Conservation (phyloP, 1,140 invertebrate species). For the Drosophila simulans region DNA sequence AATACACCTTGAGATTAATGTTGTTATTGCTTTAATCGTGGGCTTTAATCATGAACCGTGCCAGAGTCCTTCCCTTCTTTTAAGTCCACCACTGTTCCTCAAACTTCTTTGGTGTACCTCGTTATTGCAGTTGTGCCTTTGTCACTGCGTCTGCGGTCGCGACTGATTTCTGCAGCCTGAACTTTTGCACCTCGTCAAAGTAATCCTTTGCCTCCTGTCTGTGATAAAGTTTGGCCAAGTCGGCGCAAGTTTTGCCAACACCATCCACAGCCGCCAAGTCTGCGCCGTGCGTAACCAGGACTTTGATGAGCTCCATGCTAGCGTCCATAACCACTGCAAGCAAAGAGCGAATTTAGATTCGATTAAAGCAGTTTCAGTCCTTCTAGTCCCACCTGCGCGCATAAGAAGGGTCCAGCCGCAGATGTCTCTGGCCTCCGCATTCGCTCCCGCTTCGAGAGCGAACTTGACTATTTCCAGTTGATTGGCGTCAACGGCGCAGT, state of each 20-base stretch:
- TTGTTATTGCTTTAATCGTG: too few relatives aligned
- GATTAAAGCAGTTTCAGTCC: not conserved
- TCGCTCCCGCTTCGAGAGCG: conserved; percentile 71
- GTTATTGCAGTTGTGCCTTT: conserved; percentile 13
- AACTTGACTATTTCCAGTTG: conserved; percentile 78
- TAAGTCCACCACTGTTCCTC: not conserved
- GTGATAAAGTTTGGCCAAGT: conserved; percentile 72
- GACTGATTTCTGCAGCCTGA: conserved; percentile 19
- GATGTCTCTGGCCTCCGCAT: conserved; percentile 69
- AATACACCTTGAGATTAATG: too few relatives aligned
- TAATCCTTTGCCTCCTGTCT: conserved; percentile 61
- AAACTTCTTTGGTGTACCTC: conserved; percentile 2
- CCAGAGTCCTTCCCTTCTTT: too few relatives aligned
- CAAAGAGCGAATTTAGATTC: conserved; percentile 1
- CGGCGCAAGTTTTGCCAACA: conserved; percentile 58
- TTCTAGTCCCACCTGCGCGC: conserved; percentile 60
- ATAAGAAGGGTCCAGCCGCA: conserved; percentile 77
- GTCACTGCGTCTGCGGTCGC: conserved; percentile 22
- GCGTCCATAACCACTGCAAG: conserved; percentile 72
- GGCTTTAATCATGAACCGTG: too few relatives aligned
- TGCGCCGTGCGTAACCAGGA: conserved; percentile 69
- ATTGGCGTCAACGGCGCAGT: conserved; percentile 79
- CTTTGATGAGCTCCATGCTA: conserved; percentile 69
- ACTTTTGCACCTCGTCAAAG: conserved; percentile 63
- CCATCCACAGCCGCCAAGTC: conserved; percentile 59